Evolutionary conservation across 1,140 invertebrate species (phyloP), one percentile per base, ranked within the genome.

Genomic region (Meloidogyne hapla): DNA sequence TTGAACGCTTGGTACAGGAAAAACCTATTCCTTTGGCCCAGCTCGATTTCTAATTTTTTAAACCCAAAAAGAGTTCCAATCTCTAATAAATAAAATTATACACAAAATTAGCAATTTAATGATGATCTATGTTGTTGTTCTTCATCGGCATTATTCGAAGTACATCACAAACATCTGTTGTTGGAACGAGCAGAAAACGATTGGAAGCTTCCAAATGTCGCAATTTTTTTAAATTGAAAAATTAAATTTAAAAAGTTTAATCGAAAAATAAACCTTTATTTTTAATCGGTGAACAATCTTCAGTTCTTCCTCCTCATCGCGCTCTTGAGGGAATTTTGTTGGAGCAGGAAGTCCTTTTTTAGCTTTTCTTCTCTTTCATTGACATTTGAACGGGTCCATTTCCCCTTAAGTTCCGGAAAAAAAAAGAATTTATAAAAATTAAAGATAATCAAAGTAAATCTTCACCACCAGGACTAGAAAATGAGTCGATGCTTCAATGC

Each of bases 211-310:
- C 70, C 25, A 73, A 33, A 28, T 73, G 70, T n/a, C 56, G 45
- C 23, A 73, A 33, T 33, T 33, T 33, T 33, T 33, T n/a, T n/a
- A n/a, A n/a, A n/a, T n/a, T n/a, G n/a, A n/a, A n/a, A n/a, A n/a
- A n/a, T n/a, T n/a, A 33, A 33, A 33, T 33, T 33, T 33, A 33
- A 33, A 33, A 33, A 33, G 33, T 33, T 33, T 33, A 33, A 5
- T 8, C 33, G 21, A 38, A 61, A 40, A 45, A 23, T n/a, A 33
- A 12, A 10, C 89, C 88, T 83, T 90, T 90, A 79, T 90, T 90
- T 84, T 90, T 90, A 67, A 90, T 90, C 89, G 79, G 64, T 90
- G 80, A 70, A 90, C 89, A 83, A 90, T 89, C 77, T 90, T 90
- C 74, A 90, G 81, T 79, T 89, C 89, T 83, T 89, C 89, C 77